Evolutionary conservation across 2,113 vertebrate genomes (phyloP), one percentile per base, ranked within the genome.

Genomic region (Tamias sibiricus): DNA sequence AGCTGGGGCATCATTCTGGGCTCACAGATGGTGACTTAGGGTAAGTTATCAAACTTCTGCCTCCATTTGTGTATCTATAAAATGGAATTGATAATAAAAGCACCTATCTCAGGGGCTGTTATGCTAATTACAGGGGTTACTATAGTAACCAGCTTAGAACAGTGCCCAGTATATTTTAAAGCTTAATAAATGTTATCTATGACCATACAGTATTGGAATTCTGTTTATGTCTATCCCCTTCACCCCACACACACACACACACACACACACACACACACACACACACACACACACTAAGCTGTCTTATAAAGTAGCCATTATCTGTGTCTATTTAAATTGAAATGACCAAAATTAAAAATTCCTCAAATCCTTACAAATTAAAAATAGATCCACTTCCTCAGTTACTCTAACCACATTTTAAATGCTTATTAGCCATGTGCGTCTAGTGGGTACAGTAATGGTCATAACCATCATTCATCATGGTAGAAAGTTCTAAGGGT

Each of bases 341-440:
- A 87, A 87, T 76, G 14, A 44, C 64, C 42, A 42, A 37, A 44
- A 93, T 79, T 69, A 32, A 96, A 92, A 90, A 9, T 47, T 79
- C 19, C 44, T 57, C 66, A 87, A 49, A 40, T 44, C 37, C 79
- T 81, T 69, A 57, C 81, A 85, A 84, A 52, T 80, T 22, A 68
- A 37, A 84, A 83, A 52, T 69, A 66, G 82, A 79, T 68, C 19
- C 47, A 69, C 42, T 66, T 84, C 35, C 14, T 90, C 14, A 54
- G 89, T 83, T 40, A 54, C 52, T 59, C 14, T 62, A 62, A 62
- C 59, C 24, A 62, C 59, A 28, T 62, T 62, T 62, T 24, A 62
- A 28, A 62, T 62, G 59, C 9, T 62, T 62, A 26, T 28, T 62
- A 57, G 59, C 26, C 32, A 37, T 62, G 66, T 40, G n/a, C 80